A percentile compares a stretch with the other conserved stretches of the same genome.
phyloP scores from a whole-genome alignment of 2,888 invertebrate genomes.

The Tachina grossa region DNA sequence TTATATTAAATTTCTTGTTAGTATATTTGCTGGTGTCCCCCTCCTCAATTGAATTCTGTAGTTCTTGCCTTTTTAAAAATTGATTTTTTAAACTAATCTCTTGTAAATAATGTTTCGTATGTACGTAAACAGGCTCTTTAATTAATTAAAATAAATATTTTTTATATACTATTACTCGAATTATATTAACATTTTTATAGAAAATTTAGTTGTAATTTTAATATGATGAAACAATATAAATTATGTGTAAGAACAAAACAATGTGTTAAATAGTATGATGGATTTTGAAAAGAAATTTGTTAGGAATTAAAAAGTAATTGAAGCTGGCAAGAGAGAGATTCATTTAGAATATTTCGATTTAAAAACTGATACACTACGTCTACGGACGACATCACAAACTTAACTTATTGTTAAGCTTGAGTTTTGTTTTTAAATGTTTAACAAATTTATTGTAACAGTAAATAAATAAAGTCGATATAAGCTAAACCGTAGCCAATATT shows the following conservation, averaged over 20 bases:
- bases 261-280: background rate
- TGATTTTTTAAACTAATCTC: background rate
- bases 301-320: background rate
- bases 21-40: background rate
- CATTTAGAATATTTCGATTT: background rate
- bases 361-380: too few species aligned
- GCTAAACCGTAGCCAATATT: too few species aligned
- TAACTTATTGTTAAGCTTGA: too few species aligned
- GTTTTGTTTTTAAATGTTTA: too few species aligned
- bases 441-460: too few species aligned
- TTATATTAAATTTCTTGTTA: background rate
- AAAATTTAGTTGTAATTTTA: conserved; percentile 18
- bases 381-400: too few species aligned
- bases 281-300: background rate
- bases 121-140: conserved; percentile 5
- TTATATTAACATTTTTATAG: conserved; percentile 6
- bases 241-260: background rate
- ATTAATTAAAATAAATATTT: conserved; percentile 8
- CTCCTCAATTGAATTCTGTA: conserved; percentile 8
- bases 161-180: background rate
- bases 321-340: background rate
- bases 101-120: conserved; percentile 38
- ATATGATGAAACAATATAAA: background rate
- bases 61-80: background rate
- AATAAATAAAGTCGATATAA: too few species aligned